Conservation (phyloP, 2,797 vertebrate species). For the Pseudochaenichthys georgianus region DNA sequence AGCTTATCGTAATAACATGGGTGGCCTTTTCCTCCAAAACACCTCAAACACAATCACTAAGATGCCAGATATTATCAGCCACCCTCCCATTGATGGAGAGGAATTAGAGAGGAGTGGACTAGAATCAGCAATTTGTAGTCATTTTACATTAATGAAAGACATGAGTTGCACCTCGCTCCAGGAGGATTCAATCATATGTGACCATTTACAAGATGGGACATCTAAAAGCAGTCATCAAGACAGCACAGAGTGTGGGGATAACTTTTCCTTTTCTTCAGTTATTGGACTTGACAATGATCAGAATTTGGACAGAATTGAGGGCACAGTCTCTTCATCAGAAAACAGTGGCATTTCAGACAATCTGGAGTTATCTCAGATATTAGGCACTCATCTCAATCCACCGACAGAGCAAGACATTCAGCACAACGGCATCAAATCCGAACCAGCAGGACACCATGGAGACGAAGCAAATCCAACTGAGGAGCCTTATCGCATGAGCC, state of each 20-base stretch:
- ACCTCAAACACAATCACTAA: constrained; percentile 61
- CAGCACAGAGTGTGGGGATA: constrained; percentile 25
- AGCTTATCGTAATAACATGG: background rate
- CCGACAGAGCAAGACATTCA: constrained; percentile 30
- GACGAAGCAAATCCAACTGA: constrained; percentile 31
- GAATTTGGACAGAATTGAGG: constrained; percentile 25
- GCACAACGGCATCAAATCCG: constrained; percentile 17
- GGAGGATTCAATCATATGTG: constrained; percentile 33
- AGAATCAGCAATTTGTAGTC: constrained; percentile 36
- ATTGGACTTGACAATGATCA: constrained; percentile 24
- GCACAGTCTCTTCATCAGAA: constrained; percentile 17
- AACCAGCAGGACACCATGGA: constrained; percentile 18
- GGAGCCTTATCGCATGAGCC: constrained; percentile 87
- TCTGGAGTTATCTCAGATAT: constrained; percentile 17
- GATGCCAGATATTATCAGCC: constrained; percentile 78
- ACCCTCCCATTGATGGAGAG: constrained; percentile 80
- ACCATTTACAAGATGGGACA: constrained; percentile 11
- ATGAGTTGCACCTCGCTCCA: constrained; percentile 24
- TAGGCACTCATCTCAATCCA: constrained; percentile 14
- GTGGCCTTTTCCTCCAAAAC: constrained; percentile 63
- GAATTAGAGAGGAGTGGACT: constrained; percentile 70
- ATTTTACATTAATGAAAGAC: constrained; percentile 31
- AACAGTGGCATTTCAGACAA: constrained; percentile 32
- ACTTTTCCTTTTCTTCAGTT: background rate
- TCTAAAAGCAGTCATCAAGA: constrained; percentile 19